A percentile compares a stretch with the other conserved stretches of the same genome.
These are phyloP conservation scores for Spodoptera littoralis DNA, from an alignment of 2,888 invertebrate genomes.

Conservation along the genomic window DNA sequence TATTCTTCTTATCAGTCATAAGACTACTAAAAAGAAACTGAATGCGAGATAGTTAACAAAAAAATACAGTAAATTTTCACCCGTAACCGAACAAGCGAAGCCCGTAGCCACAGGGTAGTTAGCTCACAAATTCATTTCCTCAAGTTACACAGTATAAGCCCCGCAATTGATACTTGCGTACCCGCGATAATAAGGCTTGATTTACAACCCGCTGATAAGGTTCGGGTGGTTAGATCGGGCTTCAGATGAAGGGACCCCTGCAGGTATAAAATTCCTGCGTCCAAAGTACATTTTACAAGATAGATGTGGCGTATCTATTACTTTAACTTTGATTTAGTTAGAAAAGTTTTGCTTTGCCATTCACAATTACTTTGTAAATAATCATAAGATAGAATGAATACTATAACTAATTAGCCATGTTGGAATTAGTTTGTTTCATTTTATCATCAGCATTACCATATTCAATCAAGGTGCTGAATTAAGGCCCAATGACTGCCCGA, in stretches of 20 bases:
- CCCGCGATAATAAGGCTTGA: conserved; percentile 32
- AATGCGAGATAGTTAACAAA: background rate
- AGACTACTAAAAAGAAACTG: background rate
- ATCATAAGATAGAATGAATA: no score
- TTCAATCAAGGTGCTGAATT: no score
- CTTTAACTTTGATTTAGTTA: background rate
- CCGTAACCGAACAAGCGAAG: no score
- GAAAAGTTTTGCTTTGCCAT: no score
- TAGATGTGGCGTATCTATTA: background rate
- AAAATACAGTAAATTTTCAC: background rate
- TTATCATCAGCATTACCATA: no score
- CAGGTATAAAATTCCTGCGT: conserved; percentile 5
- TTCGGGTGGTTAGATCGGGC: conserved; percentile 4
- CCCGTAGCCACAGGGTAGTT: no score
- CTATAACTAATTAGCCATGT: no score
- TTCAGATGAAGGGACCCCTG: conserved; percentile 1
- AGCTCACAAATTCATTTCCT: conserved; percentile 11
- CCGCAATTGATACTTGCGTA: conserved; percentile 25
- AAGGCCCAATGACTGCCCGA: no score
- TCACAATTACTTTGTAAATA: no score
- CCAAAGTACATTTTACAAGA: background rate
- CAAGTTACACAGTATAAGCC: conserved; percentile 9
- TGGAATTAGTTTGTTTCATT: no score
- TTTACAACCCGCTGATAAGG: conserved; percentile 31
- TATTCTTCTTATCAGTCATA: no score